Base-by-base conservation (phyloP, 2,113 vertebrate genomes). In the Oryzias woworae region DNA sequence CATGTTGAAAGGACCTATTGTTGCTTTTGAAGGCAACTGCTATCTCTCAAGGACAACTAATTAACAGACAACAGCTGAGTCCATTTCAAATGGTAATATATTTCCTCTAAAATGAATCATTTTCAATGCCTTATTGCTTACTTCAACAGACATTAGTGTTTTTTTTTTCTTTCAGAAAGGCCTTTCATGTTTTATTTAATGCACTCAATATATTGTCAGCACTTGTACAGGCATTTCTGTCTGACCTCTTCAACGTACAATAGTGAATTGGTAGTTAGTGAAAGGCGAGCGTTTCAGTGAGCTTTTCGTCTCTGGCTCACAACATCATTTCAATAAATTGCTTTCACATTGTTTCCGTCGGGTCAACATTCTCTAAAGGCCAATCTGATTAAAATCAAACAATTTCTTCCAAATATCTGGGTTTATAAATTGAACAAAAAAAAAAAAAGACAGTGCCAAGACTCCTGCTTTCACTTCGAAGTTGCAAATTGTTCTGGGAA, bases 1-100 rank as follows among this genome's bases (percentile, higher is more conserved):
- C 65, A 81, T 62, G 69, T 65, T 91, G 88, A 92, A 92, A 90
- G 90, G 82, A 66, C 58, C 83, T 31, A 89, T 92, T 93, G 88
- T 93, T 84, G 80, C 79, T 83, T 76, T 82, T 81, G 77, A 86
- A 86, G 82, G 83, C 83, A 73, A 66, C 77, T 77, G 79, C 83
- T 81, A 85, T 87, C 82, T 89, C 75, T 89, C 91, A 93, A 93
- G 92, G 92, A 91, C 90, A 87, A 90, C 85, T 92, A 92, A 92
- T 92, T 92, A 93, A 89, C 84, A 90, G 90, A 91, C 88, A 92
- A 92, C 92, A 93, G 92, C 91, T 92, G 91, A 89, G 90, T 83
- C 92, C 91, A 84, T 91, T 91, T 92, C 81, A 91, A 85, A 91
- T 91, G 90, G 83, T 87, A 88, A 90, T 90, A 78, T 87, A 84